Base-by-base conservation (phyloP, 2,888 invertebrate genomes). In the Muschampia plurimacula region DNA sequence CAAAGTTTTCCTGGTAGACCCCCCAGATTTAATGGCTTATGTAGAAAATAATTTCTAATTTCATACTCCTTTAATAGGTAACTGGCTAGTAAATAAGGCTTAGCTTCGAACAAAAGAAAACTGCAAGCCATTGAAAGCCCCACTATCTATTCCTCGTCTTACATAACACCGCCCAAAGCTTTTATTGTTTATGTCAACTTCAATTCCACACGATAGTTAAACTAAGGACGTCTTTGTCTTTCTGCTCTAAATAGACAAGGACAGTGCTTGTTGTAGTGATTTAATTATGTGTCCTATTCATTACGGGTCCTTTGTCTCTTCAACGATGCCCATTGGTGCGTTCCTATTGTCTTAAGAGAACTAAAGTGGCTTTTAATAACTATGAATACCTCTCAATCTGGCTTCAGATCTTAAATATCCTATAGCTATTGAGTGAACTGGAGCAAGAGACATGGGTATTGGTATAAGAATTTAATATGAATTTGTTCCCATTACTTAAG, bases 211-310 rank as follows among this genome's bases (percentile, higher is more conserved):
- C 60, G 7, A 32, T 52, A 49, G 41, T 41, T 36, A 12, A 60
- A 44, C 36, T 67, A 41, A 67, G 52, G 32, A 62, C 63, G 36
- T 74, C 69, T 32, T 67, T 67, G 49, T 67, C 57, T 46, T 70
- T 64, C 55, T 60, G 57, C 60, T 28, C 22, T 55, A 41, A 67
- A 63, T 46, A 76, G 67, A 69, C 57, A 69, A 67, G 68, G 73
- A 73, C 36, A 67, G 67, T 2, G 15, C n/a, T 7, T 22, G 66
- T 76, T 75, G 74, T 77, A 67, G 73, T 77, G 77, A 81, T 84
- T 84, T 84, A 87, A 84, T 84, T 86, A 86, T 83, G 77, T 74
- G 65, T 67, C 65, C 82, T 76, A 86, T 87, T 86, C 85, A 87
- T 74, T 78, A 71, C 78, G 49, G 73, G 52, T 80, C 77, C 80